phyloP scores from a whole-genome alignment of 2,797 vertebrate species.

The Sebastes hubbsi region DNA sequence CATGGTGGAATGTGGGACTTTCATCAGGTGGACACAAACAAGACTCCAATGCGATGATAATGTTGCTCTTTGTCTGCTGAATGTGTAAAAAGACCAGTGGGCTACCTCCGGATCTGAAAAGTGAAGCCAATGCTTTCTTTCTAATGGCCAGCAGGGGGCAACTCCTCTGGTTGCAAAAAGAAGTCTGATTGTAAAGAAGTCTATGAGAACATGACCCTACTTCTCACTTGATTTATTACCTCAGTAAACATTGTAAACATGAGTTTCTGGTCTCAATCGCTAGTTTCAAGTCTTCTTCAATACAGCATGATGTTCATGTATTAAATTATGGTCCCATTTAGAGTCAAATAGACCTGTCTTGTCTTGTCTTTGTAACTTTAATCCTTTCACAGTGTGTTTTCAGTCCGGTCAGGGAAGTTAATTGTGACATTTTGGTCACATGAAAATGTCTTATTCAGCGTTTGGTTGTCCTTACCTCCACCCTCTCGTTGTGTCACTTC shows the following conservation, averaged over 20 bases:
- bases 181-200: background rate
- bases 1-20: background rate
- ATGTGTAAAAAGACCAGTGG: too few relatives aligned
- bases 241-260: background rate
- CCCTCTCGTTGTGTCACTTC: too few relatives aligned
- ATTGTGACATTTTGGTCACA: too few relatives aligned
- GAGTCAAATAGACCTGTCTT: background rate
- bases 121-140: background rate
- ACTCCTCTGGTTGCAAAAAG: background rate
- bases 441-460: background rate
- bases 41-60: background rate
- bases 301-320: background rate
- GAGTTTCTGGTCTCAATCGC: background rate
- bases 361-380: background rate
- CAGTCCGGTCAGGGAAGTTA: too few relatives aligned
- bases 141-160: background rate
- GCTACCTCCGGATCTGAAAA: background rate
- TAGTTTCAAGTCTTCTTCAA: background rate
- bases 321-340: background rate
- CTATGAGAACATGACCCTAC: background rate
- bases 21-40: background rate
- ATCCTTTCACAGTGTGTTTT: background rate
- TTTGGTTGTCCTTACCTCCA: too few relatives aligned
- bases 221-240: background rate
- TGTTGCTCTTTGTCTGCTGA: background rate